Conservation (phyloP, 2,113 vertebrate genomes). For the Perccottus glenii region DNA sequence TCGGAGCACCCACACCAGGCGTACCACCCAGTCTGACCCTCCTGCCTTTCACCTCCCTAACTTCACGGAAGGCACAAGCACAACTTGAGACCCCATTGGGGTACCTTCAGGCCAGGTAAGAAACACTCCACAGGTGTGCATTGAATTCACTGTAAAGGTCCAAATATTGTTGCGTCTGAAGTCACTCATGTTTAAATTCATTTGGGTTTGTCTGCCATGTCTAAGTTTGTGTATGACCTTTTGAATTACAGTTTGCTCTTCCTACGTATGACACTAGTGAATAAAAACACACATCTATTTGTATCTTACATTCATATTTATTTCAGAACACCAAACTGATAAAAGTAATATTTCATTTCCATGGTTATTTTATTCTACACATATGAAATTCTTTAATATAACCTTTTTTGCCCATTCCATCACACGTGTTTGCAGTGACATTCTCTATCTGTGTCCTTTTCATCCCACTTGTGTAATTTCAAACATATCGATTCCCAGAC, state of each 20-base stretch:
- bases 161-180: neutral
- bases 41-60: conserved; percentile 45
- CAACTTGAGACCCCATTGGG: conserved; percentile 46
- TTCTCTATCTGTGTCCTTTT: conserved; percentile 40
- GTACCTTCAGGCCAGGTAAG: conserved; percentile 75
- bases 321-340: too few relatives aligned
- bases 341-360: too few relatives aligned
- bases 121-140: conserved; percentile 45
- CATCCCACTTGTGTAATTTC: conserved; percentile 58
- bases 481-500: conserved; percentile 64
- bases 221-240: too few relatives aligned
- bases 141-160: conserved; percentile 16
- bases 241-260: too few relatives aligned
- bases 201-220: too few relatives aligned
- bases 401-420: too few relatives aligned
- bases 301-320: too few relatives aligned
- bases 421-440: too few relatives aligned
- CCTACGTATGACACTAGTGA: too few relatives aligned
- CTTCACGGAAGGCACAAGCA: conserved; percentile 57
- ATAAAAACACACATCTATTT: conserved; percentile 9
- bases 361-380: too few relatives aligned
- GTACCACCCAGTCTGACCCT: conserved; percentile 57
- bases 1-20: conserved; percentile 76
- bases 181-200: too few relatives aligned
- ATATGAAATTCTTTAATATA: too few relatives aligned